phyloP scores from a whole-genome alignment of 2,797 vertebrate species.

The Anas acuta region DNA sequence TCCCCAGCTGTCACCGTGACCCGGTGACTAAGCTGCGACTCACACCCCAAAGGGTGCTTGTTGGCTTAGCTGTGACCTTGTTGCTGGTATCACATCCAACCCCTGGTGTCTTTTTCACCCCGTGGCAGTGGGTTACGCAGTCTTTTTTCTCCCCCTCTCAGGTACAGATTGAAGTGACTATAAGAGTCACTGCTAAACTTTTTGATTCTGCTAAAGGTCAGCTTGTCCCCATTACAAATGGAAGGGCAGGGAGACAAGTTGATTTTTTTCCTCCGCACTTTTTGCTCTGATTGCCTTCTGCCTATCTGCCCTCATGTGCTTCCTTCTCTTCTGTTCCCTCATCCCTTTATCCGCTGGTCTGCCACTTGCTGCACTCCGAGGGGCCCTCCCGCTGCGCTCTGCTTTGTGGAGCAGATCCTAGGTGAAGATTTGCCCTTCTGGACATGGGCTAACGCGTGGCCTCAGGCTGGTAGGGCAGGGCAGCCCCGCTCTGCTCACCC shows the following conservation, averaged over 20 bases:
- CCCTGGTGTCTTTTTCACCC: slow-evolving; percentile 37
- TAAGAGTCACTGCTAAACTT: background rate
- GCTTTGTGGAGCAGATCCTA: background rate
- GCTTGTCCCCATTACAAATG: background rate
- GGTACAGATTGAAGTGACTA: background rate
- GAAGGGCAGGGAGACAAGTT: background rate
- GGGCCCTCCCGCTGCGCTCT: background rate
- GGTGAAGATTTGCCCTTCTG: background rate
- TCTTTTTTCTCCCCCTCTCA: background rate
- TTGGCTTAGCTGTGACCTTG: slow-evolving; percentile 13
- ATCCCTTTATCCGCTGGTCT: background rate
- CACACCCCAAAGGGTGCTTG: background rate
- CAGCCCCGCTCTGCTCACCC: background rate
- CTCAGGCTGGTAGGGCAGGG: fast-evolving
- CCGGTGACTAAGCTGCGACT: slow-evolving; percentile 10
- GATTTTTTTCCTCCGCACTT: background rate
- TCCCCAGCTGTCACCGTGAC: background rate
- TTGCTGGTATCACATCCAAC: background rate
- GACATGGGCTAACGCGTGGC: fast-evolving
- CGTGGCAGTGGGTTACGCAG: background rate
- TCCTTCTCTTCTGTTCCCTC: background rate
- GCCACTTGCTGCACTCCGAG: background rate
- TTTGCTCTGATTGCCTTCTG: background rate
- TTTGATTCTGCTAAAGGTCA: background rate
- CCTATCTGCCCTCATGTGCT: background rate